Evolutionary conservation across 2,888 invertebrate genomes (phyloP), one percentile per base, ranked within the genome.

Genomic region (Petrolisthes manimaculis): DNA sequence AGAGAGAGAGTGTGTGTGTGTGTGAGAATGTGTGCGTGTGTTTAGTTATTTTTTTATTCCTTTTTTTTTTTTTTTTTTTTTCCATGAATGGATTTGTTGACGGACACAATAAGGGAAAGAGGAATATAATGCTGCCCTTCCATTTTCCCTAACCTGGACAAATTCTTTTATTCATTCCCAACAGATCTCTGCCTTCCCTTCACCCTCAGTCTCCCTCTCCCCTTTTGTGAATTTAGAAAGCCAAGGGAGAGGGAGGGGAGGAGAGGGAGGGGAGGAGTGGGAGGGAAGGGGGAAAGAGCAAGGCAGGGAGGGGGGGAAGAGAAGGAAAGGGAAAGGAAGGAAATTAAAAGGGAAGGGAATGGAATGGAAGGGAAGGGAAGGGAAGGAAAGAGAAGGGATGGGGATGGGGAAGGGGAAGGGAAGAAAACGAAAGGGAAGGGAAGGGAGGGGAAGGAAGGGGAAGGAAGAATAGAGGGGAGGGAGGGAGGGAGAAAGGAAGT

Each of bases 181-280:
- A 21, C 54, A 51, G 51, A 53, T 78, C 14, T 78, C 53, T 78
- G 6, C 53, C 53, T 78, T n/a, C n/a, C 53, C n/a, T 54, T 79
- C 54, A 21, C 61, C n/a, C 54, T 79, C 78, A 37, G 37, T 54
- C 78, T 79, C 54, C 53, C 77, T 77, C 77, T 51, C 77, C 51
- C 77, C 51, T 21, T 24, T 77, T 51, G 12, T 53, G 53, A 54
- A 79, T 79, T 53, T 79, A 54, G 54, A 79, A 54, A 54, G 54
- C 21, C 53, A 79, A 54, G 79, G 55, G 21, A 54, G 80, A 14
- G 12, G 80, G 21, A 24, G 80, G 4, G 61, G 24, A 61, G 24
- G 56, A 21, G n/a, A 3, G 80, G 9, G 24, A n/a, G 61, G 21
- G 53, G 37, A n/a, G 53, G 56, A 54, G 8, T 5, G 24, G 37